These are phyloP conservation scores for Bombus pyrosoma DNA, from an alignment of 1,140 invertebrate genomes.

Conservation along the genomic window DNA sequence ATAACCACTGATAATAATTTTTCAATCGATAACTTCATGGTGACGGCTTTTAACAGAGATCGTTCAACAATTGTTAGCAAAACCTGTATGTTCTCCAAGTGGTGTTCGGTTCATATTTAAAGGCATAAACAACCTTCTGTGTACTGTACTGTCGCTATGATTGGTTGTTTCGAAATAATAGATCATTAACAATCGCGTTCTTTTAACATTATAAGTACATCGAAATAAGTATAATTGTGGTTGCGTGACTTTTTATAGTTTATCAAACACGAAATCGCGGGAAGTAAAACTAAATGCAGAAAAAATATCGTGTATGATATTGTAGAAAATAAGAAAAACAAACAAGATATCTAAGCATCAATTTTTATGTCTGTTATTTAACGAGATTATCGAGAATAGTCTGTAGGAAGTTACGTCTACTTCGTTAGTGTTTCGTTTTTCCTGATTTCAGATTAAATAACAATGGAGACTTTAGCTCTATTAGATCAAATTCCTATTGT, in stretches of 20 bases:
- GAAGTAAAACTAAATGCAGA: background rate
- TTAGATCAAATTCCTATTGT: background rate
- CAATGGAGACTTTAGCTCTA: background rate
- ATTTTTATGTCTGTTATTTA: background rate
- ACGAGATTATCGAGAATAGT: background rate
- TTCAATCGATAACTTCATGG: background rate
- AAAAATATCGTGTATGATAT: background rate
- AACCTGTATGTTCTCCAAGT: background rate
- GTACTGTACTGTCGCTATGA: background rate
- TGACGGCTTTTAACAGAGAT: background rate
- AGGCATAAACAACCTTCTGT: background rate
- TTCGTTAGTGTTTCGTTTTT: too few species aligned
- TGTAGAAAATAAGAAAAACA: background rate
- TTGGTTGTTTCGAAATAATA: constrained; percentile 9
- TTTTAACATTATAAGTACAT: background rate
- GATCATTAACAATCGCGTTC: background rate
- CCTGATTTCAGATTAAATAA: background rate
- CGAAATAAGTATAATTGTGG: background rate
- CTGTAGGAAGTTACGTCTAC: background rate
- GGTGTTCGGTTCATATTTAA: background rate
- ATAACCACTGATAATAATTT: background rate
- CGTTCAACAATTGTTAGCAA: background rate
- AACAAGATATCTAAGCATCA: background rate
- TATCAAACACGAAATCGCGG: background rate
- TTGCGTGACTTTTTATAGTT: constrained; percentile 9